Evolutionary conservation across 2,113 vertebrate genomes (phyloP).

Genomic region (Labeo catla): DNA sequence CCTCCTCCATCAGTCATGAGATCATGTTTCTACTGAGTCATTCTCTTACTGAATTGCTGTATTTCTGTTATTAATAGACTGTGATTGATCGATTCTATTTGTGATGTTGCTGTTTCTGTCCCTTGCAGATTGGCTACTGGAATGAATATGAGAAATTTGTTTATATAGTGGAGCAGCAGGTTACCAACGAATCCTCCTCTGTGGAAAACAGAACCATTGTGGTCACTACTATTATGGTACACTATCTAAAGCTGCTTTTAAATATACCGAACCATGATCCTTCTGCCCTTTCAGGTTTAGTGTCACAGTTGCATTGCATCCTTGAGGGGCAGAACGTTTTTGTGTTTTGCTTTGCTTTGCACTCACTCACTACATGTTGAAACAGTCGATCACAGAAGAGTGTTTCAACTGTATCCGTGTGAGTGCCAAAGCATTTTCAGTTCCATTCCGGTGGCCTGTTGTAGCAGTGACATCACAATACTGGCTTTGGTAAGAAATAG

Average conservation of each 20-base stretch:
- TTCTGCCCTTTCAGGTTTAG: constrained; percentile 82
- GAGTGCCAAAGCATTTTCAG: constrained; percentile 80
- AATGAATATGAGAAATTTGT: constrained; percentile 98
- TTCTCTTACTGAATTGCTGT: constrained; percentile 9
- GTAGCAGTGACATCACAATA: constrained; percentile 85
- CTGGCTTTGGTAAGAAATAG: constrained; percentile 78
- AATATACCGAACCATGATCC: constrained; percentile 72
- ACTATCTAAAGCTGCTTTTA: constrained; percentile 73
- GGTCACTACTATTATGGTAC: constrained; percentile 99
- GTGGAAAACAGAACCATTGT: constrained; percentile 98
- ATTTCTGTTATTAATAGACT: not conserved
- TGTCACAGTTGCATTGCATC: constrained; percentile 79
- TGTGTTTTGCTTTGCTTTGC: constrained; percentile 78
- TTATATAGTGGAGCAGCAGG: constrained; percentile 88
- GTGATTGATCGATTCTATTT: constrained; percentile 12
- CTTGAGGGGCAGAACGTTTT: constrained; percentile 79
- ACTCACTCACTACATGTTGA: constrained; percentile 83
- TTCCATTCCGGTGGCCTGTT: constrained; percentile 78
- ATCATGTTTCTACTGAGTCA: constrained; percentile 3
- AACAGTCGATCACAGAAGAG: constrained; percentile 79
- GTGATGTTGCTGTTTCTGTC: constrained; percentile 66
- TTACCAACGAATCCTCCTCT: constrained; percentile 93
- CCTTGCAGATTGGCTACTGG: constrained; percentile 95
- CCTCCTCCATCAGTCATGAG: not conserved
- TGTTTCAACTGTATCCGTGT: constrained; percentile 83